Percentiles rank a stretch among this genome's conserved stretches.
Evolutionary conservation across 2,888 invertebrate species (phyloP).

Genomic region (Andrena chrysosceles): DNA sequence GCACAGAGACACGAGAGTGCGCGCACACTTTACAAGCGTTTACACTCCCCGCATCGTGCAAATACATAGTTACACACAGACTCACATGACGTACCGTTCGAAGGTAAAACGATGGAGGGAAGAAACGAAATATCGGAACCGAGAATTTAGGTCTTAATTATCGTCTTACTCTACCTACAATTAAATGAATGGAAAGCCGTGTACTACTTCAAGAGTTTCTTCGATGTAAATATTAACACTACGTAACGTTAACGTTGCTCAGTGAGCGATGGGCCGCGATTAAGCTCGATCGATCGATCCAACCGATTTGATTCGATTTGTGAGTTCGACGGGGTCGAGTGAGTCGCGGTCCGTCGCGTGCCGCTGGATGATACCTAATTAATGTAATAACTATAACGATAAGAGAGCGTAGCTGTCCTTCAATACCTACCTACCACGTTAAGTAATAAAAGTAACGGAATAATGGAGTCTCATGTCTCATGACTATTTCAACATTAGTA

Average conservation of each 20-base stretch:
- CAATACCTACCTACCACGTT: constrained; percentile 81
- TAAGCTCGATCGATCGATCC: constrained; percentile 5
- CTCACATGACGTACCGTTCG: background rate
- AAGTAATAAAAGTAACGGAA: constrained; percentile 79
- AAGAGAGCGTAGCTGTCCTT: constrained; percentile 83
- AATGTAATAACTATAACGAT: constrained; percentile 82
- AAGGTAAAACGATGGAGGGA: background rate
- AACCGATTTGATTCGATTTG: background rate
- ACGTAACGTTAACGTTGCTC: constrained; percentile 76
- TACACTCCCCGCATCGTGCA: background rate
- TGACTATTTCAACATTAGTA: constrained; percentile 82
- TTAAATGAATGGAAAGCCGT: constrained; percentile 74
- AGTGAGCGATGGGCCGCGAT: constrained; percentile 59
- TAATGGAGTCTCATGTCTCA: constrained; percentile 80
- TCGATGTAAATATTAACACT: constrained; percentile 85
- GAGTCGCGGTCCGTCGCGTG: constrained; percentile 61
- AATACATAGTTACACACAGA: constrained; percentile 1
- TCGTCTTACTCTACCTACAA: constrained; percentile 77
- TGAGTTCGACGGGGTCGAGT: background rate
- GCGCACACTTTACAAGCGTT: background rate
- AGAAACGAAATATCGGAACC: constrained; percentile 54
- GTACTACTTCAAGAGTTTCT: constrained; percentile 79
- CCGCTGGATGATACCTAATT: constrained; percentile 80
- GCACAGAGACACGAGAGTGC: background rate
- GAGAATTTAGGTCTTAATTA: constrained; percentile 69